Evolutionary conservation across 30 jellyfish, hydroid and myxozoan genomes (phyloP).

Genomic region (Hydractinia echinata): DNA sequence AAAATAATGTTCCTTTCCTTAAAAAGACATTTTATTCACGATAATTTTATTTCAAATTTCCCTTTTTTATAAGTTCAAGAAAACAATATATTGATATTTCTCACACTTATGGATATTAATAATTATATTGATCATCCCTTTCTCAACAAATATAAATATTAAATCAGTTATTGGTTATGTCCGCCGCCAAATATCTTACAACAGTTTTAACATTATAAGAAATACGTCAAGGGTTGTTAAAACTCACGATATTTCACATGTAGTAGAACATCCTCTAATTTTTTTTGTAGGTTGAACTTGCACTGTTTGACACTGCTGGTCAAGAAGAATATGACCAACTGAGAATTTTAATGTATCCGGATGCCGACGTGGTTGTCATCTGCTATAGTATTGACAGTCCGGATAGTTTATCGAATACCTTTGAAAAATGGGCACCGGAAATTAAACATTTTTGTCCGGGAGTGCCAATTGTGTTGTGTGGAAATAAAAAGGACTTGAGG

Average conservation of each 20-base stretch:
- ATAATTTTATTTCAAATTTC: too few species aligned
- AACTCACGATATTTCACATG: neutral
- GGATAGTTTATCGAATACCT: conserved; percentile 83
- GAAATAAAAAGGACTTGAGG: conserved; percentile 94
- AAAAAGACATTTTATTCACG: too few species aligned
- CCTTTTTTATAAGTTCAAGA: too few species aligned
- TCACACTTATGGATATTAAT: too few species aligned
- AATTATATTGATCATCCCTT: too few species aligned
- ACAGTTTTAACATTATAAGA: neutral
- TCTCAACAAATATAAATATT: too few species aligned
- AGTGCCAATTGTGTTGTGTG: conserved; percentile 96
- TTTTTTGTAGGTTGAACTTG: conserved; percentile 74
- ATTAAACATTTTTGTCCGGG: conserved; percentile 99
- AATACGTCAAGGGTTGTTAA: neutral
- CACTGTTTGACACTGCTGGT: conserved; percentile 99
- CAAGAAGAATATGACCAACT: conserved; percentile 99
- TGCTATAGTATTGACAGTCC: conserved; percentile 95
- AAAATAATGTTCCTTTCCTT: too few species aligned
- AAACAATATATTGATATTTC: too few species aligned
- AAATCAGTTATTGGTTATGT: too few species aligned
- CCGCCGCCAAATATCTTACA: neutral
- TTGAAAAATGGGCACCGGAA: conserved; percentile 99
- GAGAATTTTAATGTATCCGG: conserved; percentile 97
- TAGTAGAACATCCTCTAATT: neutral
- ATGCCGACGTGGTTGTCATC: conserved; percentile 94